Conservation (phyloP, 2,888 invertebrate species). For the Drosophila anceps region DNA sequence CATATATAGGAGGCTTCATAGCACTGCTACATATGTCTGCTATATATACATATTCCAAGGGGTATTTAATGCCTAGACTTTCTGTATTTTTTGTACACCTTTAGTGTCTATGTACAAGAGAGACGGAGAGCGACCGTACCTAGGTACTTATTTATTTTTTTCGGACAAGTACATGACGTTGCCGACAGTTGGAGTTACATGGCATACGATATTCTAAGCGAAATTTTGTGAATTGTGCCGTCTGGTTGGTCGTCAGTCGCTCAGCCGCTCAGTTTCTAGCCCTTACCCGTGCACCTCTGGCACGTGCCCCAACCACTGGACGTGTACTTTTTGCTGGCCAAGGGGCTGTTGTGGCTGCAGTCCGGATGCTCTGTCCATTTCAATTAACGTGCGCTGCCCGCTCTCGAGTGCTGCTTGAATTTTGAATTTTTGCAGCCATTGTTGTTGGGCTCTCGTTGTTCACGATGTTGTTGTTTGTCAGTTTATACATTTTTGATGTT, state of each 20-base stretch:
- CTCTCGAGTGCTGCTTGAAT: slow-evolving; percentile 81
- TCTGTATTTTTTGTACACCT: background rate
- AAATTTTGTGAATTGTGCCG: slow-evolving; percentile 18
- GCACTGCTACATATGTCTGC: background rate
- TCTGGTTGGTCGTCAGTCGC: background rate
- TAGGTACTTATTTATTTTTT: background rate
- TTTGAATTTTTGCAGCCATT: slow-evolving; percentile 77
- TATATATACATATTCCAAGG: background rate
- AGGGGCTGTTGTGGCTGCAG: slow-evolving; percentile 56
- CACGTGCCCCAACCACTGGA: background rate
- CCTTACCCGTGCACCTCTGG: background rate
- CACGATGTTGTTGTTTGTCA: slow-evolving; percentile 54
- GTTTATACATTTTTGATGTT: slow-evolving; percentile 70
- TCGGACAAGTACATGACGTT: slow-evolving; percentile 30
- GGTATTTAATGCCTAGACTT: background rate
- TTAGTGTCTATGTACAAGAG: slow-evolving; percentile 33
- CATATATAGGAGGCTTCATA: background rate
- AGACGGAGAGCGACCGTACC: slow-evolving; percentile 11
- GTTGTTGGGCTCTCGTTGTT: slow-evolving; percentile 26
- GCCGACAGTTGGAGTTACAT: slow-evolving; percentile 46
- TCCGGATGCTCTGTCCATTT: slow-evolving; percentile 82
- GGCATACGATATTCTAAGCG: slow-evolving; percentile 45
- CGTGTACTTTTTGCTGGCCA: slow-evolving; percentile 10
- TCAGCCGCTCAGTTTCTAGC: background rate
- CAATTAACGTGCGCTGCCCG: slow-evolving; percentile 79